Evolutionary conservation across 2,888 invertebrate genomes (phyloP).

Genomic region (Drosophila atroscutellata): DNA sequence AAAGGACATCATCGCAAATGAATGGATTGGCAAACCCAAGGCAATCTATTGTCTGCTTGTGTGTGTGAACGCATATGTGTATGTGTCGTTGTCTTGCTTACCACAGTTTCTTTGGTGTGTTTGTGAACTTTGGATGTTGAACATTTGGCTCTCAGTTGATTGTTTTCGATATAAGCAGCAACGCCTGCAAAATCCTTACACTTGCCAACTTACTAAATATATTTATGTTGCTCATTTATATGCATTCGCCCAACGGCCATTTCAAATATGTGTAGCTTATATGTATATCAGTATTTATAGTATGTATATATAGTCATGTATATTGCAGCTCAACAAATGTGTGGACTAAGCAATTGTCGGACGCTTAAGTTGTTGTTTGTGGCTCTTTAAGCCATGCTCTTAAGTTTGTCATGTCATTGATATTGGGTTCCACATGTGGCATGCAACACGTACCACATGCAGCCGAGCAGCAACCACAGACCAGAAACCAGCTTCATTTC

Average conservation of each 20-base stretch:
- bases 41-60: slow-evolving; percentile 70
- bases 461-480: slow-evolving; percentile 17
- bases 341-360: slow-evolving; percentile 41
- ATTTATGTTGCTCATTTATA: slow-evolving; percentile 66
- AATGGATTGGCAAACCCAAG: slow-evolving; percentile 58
- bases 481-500: slow-evolving; percentile 69
- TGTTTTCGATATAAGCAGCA: slow-evolving; percentile 61
- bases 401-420: slow-evolving; percentile 47
- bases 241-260: slow-evolving; percentile 63
- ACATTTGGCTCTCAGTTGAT: slow-evolving; percentile 65
- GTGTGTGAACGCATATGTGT: slow-evolving; percentile 7
- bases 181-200: slow-evolving; percentile 36
- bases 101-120: slow-evolving; percentile 18
- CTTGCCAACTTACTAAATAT: slow-evolving; percentile 25
- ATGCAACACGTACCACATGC: slow-evolving; percentile 68
- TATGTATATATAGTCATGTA: slow-evolving; percentile 35
- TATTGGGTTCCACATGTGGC: slow-evolving; percentile 67
- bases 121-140: slow-evolving; percentile 51
- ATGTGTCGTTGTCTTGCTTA: slow-evolving; percentile 28
- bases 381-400: slow-evolving; percentile 49
- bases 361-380: slow-evolving; percentile 26
- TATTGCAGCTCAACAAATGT: slow-evolving; percentile 59
- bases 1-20: slow-evolving; percentile 64
- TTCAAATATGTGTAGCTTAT: slow-evolving; percentile 15
- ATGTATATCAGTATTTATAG: slow-evolving; percentile 22